Conservation (phyloP, 2,797 vertebrate genomes). For the Mico argentatus region DNA sequence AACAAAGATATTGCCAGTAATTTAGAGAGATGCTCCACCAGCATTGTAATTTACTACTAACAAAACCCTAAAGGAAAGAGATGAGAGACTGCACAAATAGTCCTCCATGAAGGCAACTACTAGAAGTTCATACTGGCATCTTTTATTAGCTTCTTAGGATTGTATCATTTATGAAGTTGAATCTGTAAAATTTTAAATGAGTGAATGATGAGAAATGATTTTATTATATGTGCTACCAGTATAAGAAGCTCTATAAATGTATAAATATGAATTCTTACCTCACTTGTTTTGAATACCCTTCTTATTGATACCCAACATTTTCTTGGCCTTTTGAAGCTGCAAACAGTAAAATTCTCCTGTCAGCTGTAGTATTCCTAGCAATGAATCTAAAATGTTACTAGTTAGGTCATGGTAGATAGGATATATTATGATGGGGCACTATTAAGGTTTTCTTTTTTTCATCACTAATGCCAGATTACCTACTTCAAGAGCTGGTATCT, state of each 20-base stretch:
- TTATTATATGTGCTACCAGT: not conserved
- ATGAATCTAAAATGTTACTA: not conserved
- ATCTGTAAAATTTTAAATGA: not conserved
- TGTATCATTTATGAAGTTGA: not conserved
- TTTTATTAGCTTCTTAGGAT: not conserved
- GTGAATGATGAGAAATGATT: not conserved
- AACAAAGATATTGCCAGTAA: not conserved
- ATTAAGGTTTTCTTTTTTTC: not conserved
- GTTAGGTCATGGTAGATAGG: not conserved
- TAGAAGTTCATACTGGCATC: not conserved
- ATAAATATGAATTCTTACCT: not conserved
- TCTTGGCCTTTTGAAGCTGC: constrained; percentile 24
- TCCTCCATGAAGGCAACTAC: not conserved
- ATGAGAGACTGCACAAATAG: not conserved
- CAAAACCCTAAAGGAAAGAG: not conserved
- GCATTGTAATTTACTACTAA: not conserved
- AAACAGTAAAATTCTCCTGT: constrained; percentile 7
- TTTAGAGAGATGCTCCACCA: not conserved
- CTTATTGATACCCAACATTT: not conserved
- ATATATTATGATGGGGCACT: not conserved
- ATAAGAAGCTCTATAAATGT: not conserved
- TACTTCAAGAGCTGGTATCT: not conserved
- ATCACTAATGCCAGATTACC: not conserved
- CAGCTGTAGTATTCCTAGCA: not conserved
- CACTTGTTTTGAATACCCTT: constrained; percentile 19